Base-by-base conservation (phyloP, 2,113 vertebrate species). In the Atherinomorus stipes region DNA sequence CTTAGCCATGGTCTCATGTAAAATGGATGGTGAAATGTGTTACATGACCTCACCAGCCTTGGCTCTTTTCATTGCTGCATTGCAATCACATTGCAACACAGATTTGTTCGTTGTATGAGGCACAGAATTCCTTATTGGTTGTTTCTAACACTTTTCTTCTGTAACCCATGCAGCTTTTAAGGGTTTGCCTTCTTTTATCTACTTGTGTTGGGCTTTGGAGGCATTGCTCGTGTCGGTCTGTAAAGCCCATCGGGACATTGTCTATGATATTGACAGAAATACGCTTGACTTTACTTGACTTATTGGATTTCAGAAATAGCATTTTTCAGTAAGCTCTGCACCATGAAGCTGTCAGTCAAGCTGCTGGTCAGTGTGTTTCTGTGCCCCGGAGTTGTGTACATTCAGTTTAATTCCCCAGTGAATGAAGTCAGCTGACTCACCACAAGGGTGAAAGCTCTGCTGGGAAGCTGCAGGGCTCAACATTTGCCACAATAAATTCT, bases 1-100 rank as follows among this genome's bases (percentile, higher is more conserved):
- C 67, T 74, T 44, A 62, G 64, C 69, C 52, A 1, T 42, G n/a
- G 60, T 38, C 51, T 81, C 60, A 73, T 85, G 65, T 70, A 83
- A 82, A 80, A 89, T 80, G 54, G 60, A 80, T 80, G 76, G 67
- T 42, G 23, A 70, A 84, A 82, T 76, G 15, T 78, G 68, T 76
- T 83, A 66, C 47, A 67, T 67, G 47, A 76, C 66, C 82, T 42
- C 47, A 52, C 58, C 15, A 44, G 79, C 67, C 77, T 81, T 81
- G 81, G 72, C 64, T 81, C 57, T 81, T 18, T 64, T 81, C 64
- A 74, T 60, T 70, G 26, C 57, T 21, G 57, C 42, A 31, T 80
- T 64, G 56, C 63, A 60, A 75, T 66, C 54, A 42, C 44, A 22
- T 10, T 26, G 66, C 49, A 37, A 75, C 74, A 28, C 42, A 28